Base-by-base conservation (phyloP, 2,113 vertebrate species). In the Grus americana region DNA sequence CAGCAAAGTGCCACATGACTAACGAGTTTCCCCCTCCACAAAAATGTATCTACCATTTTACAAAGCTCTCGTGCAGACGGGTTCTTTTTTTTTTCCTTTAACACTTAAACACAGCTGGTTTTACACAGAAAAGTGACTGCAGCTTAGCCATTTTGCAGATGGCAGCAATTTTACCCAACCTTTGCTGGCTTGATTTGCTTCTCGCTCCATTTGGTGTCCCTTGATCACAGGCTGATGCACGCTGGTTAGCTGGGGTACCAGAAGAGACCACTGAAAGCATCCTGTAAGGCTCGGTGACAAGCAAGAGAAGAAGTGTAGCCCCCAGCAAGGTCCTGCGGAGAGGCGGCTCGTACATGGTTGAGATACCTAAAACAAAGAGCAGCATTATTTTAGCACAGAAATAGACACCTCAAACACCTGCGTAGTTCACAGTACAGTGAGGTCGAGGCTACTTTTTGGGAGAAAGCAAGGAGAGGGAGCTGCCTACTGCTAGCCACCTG, bases 201-300 rank as follows among this genome's bases (percentile, higher is more conserved):
- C 86, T 91, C 4, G 6, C 73, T 92, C 29, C 0, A 32, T 75
- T 72, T 44, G 52, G 74, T 47, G 90, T 96, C 85, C 93, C 92
- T 44, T 47, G 80, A 54, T 89, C 81, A 4, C 50, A 38, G 94
- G 70, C 58, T 10, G 75, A 11, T 5, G 90, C 78, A 21, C 24
- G 7, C 75, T 20, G 46, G 88, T 96, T 98, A 98, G 30, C 87
- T 96, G 91, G 98, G 96, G 88, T 98, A 96, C 98, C 98, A 99
- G 95, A 99, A 99, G 68, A 99, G 98, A 21, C 99, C 99, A 47
- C 99, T 99, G 98, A 99, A 99, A 1, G 99, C 99, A 75, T 99
- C 99, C 97, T 99, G 99, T 38, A 99, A 90, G 27, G 99, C 99
- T 88, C 99, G 98, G 97, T 99, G 98, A 98, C 99, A 99, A 0